These are phyloP conservation scores for Kryptopterus vitreolus DNA, from an alignment of 2,797 vertebrate species.

Conservation along the genomic window DNA sequence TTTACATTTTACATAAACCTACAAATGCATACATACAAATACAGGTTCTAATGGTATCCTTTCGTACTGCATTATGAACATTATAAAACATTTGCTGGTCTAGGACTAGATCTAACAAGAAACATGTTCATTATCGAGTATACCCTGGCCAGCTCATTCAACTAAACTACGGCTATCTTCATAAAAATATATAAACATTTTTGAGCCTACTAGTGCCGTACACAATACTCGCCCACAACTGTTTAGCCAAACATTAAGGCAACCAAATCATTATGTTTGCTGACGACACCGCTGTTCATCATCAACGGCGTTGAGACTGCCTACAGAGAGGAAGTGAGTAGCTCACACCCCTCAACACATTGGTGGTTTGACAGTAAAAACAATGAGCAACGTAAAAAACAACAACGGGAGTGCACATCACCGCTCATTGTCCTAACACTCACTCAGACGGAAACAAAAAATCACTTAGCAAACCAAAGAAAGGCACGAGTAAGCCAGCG, in stretches of 20 bases:
- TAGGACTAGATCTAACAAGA: neutral
- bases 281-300: neutral
- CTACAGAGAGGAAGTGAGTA: neutral
- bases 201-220: neutral
- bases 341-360: neutral
- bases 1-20: neutral
- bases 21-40: no score
- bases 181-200: neutral
- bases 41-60: neutral
- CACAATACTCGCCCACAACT: constrained; percentile 1
- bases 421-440: neutral
- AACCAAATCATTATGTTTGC: constrained; percentile 13
- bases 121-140: neutral
- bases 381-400: constrained; percentile 15
- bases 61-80: neutral
- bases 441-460: no score
- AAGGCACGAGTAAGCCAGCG: no score
- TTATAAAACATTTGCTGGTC: neutral
- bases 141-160: neutral
- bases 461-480: no score
- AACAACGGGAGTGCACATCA: neutral
- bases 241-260: neutral
- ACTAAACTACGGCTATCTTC: neutral
- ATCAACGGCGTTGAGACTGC: neutral
- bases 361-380: constrained; percentile 11